Evolutionary conservation across 2,888 invertebrate species (phyloP), one percentile per base, ranked within the genome.

Genomic region (Drosophila prostipennis): DNA sequence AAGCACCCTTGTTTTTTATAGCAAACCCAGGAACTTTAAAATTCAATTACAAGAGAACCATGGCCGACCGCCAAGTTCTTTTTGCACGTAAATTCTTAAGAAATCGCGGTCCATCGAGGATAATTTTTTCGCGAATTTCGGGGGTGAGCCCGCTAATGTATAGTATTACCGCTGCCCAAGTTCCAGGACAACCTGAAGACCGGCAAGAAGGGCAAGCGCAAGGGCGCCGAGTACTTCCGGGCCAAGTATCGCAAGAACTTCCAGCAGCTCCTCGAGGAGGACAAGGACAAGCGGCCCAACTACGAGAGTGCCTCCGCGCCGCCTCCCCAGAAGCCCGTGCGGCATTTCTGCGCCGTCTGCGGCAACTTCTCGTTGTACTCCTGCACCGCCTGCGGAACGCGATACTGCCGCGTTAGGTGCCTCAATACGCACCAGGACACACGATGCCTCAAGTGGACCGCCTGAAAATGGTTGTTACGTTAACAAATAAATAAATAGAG

Each of bases 341-440:
- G 98, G 81, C 96, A 97, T 92, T 98, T 99, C 91, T 99, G 99
- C 93, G 96, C 98, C 6, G 98, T 99, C 16, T 99, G 99, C 93
- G 99, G 99, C 11, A 98, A 97, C 92, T 96, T 96, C 36, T 97
- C 98, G 52, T 95, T 95, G 88, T 99, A 99, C 91, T 98, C 96
- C 2, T 99, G 99, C 92, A 96, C 98, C 60, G 95, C 97, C 46
- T 99, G 99, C 91, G 99, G 99, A 1, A 96, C 97, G 1, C 94
- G 97, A 71, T 99, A 98, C 92, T 99, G 99, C 91, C 94, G 95
- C 84, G 94, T 97, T n/a, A 94, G 94, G 84, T 99, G 99, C 92
- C 93, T 98, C 69, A 96, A 96, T 36, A 98, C 97, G 3, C 99
- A 99, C 93, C 95, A 96, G 83, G 99, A 99, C 89, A 99, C 99